Conservation (phyloP, 2,888 invertebrate species). For the Cryptus viduatorius region DNA sequence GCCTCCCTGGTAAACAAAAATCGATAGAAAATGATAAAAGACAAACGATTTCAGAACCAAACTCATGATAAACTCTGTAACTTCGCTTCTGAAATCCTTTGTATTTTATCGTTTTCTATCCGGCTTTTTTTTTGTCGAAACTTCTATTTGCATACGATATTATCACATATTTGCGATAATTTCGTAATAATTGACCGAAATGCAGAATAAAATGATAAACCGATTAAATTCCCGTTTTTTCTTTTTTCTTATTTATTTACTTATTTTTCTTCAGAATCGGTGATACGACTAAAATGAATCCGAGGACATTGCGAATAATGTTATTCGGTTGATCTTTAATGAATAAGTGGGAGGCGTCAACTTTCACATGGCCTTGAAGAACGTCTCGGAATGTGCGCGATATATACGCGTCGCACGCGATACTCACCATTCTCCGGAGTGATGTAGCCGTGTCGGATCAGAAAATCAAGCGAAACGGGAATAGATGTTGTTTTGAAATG, state of each 20-base stretch:
- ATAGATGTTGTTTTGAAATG: conserved; percentile 98
- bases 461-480: conserved; percentile 95
- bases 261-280: background rate
- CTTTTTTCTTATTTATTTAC: background rate
- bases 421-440: conserved; percentile 94
- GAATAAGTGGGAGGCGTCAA: conserved; percentile 7
- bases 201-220: background rate
- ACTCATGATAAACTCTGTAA: too few relatives aligned
- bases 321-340: background rate
- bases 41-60: too few relatives aligned
- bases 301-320: background rate
- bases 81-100: too few relatives aligned
- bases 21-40: too few relatives aligned
- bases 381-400: background rate
- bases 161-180: background rate
- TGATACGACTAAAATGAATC: background rate
- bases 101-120: too few relatives aligned
- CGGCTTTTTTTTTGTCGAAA: background rate
- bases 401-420: background rate
- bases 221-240: background rate
- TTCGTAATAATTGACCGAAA: background rate
- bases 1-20: too few relatives aligned
- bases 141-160: background rate
- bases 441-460: conserved; percentile 95
- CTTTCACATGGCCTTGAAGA: conserved; percentile 22